Conservation (phyloP, 2,888 invertebrate species). For the Phyllotreta striolata region DNA sequence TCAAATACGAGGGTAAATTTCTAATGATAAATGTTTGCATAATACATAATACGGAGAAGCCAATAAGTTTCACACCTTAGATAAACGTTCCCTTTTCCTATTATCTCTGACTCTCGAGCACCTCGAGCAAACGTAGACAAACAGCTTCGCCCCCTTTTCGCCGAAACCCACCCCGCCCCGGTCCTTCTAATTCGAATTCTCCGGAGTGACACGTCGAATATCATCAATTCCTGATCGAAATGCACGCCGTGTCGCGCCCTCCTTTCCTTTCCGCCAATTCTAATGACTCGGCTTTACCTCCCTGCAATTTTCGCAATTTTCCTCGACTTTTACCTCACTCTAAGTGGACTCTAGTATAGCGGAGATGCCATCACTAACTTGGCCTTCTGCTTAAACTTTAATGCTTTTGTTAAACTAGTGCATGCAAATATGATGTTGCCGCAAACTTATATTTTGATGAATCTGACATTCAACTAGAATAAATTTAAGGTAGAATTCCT, state of each 20-base stretch:
- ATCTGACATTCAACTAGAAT: too few relatives aligned
- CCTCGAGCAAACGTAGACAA: conserved; percentile 20
- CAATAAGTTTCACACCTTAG: too few relatives aligned
- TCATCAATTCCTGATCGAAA: conserved; percentile 30
- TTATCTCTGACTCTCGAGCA: background rate
- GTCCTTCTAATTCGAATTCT: conserved; percentile 23
- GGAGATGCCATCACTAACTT: too few relatives aligned
- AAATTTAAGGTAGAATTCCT: too few relatives aligned
- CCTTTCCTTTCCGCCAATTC: conserved; percentile 16
- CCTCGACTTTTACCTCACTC: conserved; percentile 6
- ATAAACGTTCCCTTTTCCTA: too few relatives aligned
- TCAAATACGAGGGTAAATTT: too few relatives aligned
- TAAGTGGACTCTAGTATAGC: background rate
- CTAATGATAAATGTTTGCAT: too few relatives aligned
- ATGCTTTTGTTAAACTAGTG: too few relatives aligned
- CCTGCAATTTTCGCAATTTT: conserved; percentile 15
- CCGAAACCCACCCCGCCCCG: conserved; percentile 10
- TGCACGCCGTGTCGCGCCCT: conserved; percentile 22
- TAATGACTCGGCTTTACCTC: conserved; percentile 25
- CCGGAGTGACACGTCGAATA: conserved; percentile 21
- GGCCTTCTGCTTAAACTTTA: too few relatives aligned
- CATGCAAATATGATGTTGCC: too few relatives aligned
- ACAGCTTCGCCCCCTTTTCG: conserved; percentile 9
- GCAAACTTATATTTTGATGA: too few relatives aligned
- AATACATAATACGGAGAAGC: too few relatives aligned